Percentiles rank a stretch among this genome's conserved stretches.
phyloP scores from a whole-genome alignment of 1,140 invertebrate species.

The Zaprionus tsacasi region DNA sequence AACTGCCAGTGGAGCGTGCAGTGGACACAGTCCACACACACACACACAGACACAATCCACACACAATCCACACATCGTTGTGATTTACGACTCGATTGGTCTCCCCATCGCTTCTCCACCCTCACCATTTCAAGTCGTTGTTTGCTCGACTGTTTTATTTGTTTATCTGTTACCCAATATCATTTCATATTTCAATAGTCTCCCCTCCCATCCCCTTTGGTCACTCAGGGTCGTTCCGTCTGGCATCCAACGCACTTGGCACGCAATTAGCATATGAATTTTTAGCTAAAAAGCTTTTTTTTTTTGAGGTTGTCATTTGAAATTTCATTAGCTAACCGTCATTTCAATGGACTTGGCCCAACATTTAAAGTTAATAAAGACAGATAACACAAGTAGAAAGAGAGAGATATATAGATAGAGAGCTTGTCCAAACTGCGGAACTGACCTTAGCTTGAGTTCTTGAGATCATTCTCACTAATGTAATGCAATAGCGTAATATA shows the following conservation, averaged over 20 bases:
- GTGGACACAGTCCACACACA: slow-evolving; percentile 31
- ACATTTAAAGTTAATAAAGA: slow-evolving; percentile 5
- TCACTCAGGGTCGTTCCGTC: slow-evolving; percentile 61
- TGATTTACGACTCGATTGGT: slow-evolving; percentile 55
- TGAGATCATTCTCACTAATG: slow-evolving; percentile 25
- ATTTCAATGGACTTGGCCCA: slow-evolving; percentile 51
- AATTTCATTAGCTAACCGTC: slow-evolving; percentile 48
- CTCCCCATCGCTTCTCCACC: not conserved
- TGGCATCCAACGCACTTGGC: slow-evolving; percentile 55
- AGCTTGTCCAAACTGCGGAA: slow-evolving; percentile 15
- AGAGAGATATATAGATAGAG: not conserved
- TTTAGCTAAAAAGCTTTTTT: slow-evolving; percentile 13
- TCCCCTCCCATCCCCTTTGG: not conserved
- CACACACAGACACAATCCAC: slow-evolving; percentile 5
- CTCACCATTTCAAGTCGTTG: not conserved
- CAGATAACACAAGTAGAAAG: not conserved
- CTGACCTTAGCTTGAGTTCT: slow-evolving; percentile 38
- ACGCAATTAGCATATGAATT: slow-evolving; percentile 73
- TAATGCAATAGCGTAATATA: slow-evolving; percentile 15
- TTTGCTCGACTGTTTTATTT: slow-evolving; percentile 27
- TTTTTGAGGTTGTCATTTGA: slow-evolving; percentile 54
- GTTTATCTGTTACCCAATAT: slow-evolving; percentile 46
- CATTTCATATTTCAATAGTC: slow-evolving; percentile 41
- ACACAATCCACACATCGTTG: slow-evolving; percentile 40
- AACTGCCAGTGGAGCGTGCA: slow-evolving; percentile 52